Evolutionary conservation across 2,888 invertebrate species (phyloP).

Genomic region (Eulithis testata): DNA sequence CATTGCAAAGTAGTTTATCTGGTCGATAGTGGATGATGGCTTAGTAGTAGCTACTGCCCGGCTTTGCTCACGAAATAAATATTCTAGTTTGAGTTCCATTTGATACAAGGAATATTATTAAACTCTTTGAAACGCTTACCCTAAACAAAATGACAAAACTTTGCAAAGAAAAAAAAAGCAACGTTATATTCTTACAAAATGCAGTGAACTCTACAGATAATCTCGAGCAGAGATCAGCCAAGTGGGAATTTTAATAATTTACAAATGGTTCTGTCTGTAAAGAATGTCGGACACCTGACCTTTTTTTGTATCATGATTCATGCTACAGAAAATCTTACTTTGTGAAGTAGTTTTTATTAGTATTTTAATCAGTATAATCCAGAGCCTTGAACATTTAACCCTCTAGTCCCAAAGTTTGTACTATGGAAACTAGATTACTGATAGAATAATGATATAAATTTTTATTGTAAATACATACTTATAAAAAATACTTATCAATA

Average conservation of each 20-base stretch:
- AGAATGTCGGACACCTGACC: constrained; percentile 18
- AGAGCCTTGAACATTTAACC: too few species aligned
- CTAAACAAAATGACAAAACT: constrained; percentile 16
- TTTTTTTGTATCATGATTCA: neutral
- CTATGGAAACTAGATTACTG: too few species aligned
- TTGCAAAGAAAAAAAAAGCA: constrained; percentile 33
- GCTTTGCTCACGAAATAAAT: too few species aligned
- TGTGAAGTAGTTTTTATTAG: neutral
- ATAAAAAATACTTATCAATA: too few species aligned
- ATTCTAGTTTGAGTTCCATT: neutral
- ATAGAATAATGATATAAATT: too few species aligned
- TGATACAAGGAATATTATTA: too few species aligned
- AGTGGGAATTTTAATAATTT: constrained; percentile 60
- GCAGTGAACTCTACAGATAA: constrained; percentile 49
- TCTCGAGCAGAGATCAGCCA: constrained; percentile 44
- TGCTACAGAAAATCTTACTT: neutral
- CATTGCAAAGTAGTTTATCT: too few species aligned
- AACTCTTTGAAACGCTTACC: constrained; percentile 8
- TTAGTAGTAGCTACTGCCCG: too few species aligned
- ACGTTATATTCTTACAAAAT: constrained; percentile 28
- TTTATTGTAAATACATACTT: too few species aligned
- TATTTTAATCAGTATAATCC: too few species aligned
- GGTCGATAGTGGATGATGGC: too few species aligned
- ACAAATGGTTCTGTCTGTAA: constrained; percentile 37
- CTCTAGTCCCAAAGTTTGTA: too few species aligned